Conservation (phyloP, 2,797 vertebrate genomes). For the Cephalopachus bancanus region DNA sequence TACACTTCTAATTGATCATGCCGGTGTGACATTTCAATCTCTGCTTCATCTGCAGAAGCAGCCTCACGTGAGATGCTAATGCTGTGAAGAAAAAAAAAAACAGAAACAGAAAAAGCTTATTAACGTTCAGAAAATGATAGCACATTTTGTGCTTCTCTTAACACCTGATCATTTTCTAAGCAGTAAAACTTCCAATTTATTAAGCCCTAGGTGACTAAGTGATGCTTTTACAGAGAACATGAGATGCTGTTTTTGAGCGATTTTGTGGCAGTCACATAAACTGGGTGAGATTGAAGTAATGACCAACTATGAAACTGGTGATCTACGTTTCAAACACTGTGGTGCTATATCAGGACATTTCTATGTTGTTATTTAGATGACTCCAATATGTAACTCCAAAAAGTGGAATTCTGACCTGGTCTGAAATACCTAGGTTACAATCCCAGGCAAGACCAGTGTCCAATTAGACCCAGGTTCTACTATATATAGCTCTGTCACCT, state of each 20-base stretch:
- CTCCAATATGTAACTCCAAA: background rate
- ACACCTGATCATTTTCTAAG: constrained; percentile 71
- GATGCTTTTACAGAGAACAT: constrained; percentile 11
- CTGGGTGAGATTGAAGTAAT: background rate
- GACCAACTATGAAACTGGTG: background rate
- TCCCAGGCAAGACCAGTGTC: background rate
- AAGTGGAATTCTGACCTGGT: background rate
- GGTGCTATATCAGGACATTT: background rate
- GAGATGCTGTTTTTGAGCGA: constrained; percentile 14
- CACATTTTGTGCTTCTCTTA: constrained; percentile 53
- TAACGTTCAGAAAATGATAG: constrained; percentile 69
- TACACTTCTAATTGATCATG: constrained; percentile 73
- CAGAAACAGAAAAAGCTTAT: constrained; percentile 23
- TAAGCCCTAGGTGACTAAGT: background rate
- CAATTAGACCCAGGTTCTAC: background rate
- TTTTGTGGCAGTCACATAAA: constrained; percentile 32
- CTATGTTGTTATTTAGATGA: background rate
- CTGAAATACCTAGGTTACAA: background rate
- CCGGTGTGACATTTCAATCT: constrained; percentile 71
- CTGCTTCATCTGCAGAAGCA: constrained; percentile 48
- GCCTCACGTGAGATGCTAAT: background rate
- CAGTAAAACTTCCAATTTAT: constrained; percentile 52
- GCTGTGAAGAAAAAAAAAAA: constrained; percentile 8
- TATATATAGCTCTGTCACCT: background rate
- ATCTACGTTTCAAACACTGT: background rate